Evolutionary conservation across 2,888 invertebrate species (phyloP).

Genomic region (Noctua janthina): DNA sequence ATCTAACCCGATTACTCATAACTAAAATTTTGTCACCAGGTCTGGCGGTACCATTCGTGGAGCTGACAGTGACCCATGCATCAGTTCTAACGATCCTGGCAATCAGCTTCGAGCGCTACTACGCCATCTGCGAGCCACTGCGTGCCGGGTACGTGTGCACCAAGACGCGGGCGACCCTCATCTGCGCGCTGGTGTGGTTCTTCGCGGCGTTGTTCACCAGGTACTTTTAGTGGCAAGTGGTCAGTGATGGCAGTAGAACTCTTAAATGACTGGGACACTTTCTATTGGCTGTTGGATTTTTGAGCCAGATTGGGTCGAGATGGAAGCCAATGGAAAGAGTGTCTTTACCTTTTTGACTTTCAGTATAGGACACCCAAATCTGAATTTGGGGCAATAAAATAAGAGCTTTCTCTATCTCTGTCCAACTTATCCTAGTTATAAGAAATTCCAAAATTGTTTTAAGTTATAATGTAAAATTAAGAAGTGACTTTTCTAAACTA

Average conservation of each 20-base stretch:
- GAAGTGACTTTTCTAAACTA: slow-evolving; percentile 1
- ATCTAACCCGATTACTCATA: background rate
- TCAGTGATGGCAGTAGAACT: slow-evolving; percentile 15
- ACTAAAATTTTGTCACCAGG: slow-evolving; percentile 89
- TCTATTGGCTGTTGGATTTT: background rate
- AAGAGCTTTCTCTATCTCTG: slow-evolving; percentile 1
- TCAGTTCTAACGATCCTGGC: slow-evolving; percentile 98
- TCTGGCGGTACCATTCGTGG: slow-evolving; percentile 97
- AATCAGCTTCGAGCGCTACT: slow-evolving; percentile 97
- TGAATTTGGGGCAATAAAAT: background rate
- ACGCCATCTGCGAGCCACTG: slow-evolving; percentile 97
- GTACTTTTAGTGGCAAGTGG: slow-evolving; percentile 83
- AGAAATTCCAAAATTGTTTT: background rate
- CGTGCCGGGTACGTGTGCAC: slow-evolving; percentile 97
- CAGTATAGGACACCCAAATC: background rate
- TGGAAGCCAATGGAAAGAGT: background rate
- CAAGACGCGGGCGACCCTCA: slow-evolving; percentile 95
- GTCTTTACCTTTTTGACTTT: background rate
- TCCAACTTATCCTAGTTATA: slow-evolving; percentile 1
- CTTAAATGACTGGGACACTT: no score
- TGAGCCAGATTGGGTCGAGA: background rate
- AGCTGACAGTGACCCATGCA: slow-evolving; percentile 97
- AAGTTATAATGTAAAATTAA: background rate
- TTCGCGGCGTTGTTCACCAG: slow-evolving; percentile 96
- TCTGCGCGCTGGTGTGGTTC: slow-evolving; percentile 96